phyloP scores from a whole-genome alignment of 1,140 invertebrate species.

The Microplitis demolitor region DNA sequence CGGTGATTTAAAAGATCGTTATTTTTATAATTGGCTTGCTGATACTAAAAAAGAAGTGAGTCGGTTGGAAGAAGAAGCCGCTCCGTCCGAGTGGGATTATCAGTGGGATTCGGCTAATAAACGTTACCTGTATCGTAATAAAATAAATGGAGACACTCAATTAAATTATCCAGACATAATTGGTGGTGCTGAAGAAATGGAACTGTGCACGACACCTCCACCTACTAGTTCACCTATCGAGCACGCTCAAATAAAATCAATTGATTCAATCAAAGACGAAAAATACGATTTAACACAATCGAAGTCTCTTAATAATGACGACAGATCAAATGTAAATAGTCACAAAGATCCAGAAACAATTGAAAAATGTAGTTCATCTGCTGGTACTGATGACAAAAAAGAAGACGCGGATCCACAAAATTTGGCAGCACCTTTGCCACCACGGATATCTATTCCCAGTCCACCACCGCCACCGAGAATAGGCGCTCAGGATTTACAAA shows the following conservation, averaged over 20 bases:
- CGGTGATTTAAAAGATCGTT: constrained; percentile 64
- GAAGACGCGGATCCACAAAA: constrained; percentile 6
- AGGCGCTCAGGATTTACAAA: constrained; percentile 51
- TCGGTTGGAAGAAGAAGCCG: constrained; percentile 67
- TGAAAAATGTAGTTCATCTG: not conserved
- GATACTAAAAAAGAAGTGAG: constrained; percentile 65
- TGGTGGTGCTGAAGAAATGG: constrained; percentile 67
- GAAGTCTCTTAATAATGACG: not conserved
- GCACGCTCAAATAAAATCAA: constrained; percentile 50
- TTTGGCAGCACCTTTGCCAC: constrained; percentile 39
- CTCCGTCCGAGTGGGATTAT: constrained; percentile 72
- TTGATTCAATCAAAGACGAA: constrained; percentile 37
- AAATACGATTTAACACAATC: not conserved
- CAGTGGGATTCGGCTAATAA: constrained; percentile 78
- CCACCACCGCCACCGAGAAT: constrained; percentile 55
- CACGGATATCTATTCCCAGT: constrained; percentile 52
- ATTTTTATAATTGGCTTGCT: constrained; percentile 67
- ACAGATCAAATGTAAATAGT: not conserved
- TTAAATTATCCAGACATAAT: constrained; percentile 71
- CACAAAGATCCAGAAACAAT: not conserved
- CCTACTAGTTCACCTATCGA: constrained; percentile 36
- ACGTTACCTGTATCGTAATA: constrained; percentile 73
- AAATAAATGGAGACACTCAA: constrained; percentile 64
- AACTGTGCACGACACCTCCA: constrained; percentile 67
- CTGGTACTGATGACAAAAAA: not conserved